These are phyloP conservation scores for Hemichromis elongatus DNA, from an alignment of 2,113 vertebrate genomes.

Conservation along the genomic window DNA sequence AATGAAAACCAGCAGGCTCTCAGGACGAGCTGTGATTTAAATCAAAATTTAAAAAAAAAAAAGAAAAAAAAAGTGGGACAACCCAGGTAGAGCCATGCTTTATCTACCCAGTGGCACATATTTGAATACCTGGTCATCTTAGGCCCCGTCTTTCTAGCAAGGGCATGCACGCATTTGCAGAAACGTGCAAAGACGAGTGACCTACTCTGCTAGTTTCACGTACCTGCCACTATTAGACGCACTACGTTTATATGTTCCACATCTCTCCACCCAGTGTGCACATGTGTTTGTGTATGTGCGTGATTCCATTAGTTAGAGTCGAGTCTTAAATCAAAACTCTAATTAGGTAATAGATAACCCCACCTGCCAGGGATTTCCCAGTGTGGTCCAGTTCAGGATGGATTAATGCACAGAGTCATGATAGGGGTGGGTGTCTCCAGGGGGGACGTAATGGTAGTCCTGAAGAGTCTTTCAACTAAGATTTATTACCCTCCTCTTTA, in stretches of 20 bases:
- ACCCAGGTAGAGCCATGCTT: background rate
- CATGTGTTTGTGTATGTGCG: background rate
- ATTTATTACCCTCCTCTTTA: background rate
- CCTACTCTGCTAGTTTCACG: background rate
- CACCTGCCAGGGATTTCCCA: background rate
- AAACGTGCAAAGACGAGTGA: background rate
- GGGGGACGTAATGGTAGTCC: background rate
- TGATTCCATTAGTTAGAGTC: background rate
- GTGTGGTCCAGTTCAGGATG: background rate
- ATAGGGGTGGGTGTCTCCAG: background rate
- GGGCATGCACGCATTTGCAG: background rate
- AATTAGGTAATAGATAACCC: conserved; percentile 27
- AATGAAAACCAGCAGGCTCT: conserved; percentile 24
- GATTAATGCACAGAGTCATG: background rate
- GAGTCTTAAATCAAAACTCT: conserved; percentile 1
- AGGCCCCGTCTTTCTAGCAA: accelerated
- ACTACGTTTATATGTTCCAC: background rate
- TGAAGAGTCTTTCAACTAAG: background rate
- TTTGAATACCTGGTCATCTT: background rate
- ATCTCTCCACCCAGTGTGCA: background rate
- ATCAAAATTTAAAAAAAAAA: background rate
- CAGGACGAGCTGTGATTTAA: background rate
- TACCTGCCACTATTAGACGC: background rate
- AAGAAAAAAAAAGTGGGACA: background rate
- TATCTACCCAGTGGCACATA: background rate